phyloP scores from a whole-genome alignment of 2,113 vertebrate species.

The Empidonax traillii region DNA sequence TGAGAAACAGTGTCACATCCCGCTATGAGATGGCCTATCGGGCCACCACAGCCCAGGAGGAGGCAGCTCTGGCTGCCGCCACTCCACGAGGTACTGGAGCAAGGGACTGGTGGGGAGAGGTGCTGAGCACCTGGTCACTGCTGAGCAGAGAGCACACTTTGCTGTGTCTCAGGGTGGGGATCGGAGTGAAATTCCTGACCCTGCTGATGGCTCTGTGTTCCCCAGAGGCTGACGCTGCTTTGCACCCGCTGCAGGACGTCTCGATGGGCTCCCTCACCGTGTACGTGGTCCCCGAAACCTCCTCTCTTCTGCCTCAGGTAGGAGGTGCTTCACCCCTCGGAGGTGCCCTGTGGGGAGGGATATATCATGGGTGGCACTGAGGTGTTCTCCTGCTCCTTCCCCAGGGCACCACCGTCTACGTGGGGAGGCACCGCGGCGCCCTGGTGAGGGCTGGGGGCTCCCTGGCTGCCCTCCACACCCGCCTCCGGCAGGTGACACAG shows the following conservation, averaged over 20 bases:
- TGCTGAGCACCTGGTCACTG: too few relatives aligned
- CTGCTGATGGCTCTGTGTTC: background rate
- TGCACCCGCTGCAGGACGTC: conserved; percentile 76
- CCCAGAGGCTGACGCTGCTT: conserved; percentile 81
- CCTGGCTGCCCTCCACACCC: conserved; percentile 65
- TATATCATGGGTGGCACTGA: rapidly evolving
- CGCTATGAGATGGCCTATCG: conserved; percentile 83
- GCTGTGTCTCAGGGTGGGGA: background rate
- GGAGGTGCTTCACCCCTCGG: rapidly evolving
- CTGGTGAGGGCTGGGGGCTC: conserved; percentile 66
- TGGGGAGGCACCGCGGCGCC: conserved; percentile 85
- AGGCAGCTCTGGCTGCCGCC: conserved; percentile 76
- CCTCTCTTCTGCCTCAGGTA: conserved; percentile 85
- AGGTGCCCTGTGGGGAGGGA: background rate
- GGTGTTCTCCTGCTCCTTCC: background rate
- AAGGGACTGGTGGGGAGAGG: background rate
- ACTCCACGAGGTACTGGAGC: conserved; percentile 72
- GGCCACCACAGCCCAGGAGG: conserved; percentile 81
- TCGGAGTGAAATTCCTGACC: background rate
- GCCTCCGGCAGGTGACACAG: conserved; percentile 76
- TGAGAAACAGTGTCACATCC: conserved; percentile 76
- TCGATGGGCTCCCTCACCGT: conserved; percentile 82
- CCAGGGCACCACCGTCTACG: conserved; percentile 79
- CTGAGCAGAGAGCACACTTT: background rate
- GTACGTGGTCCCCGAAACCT: conserved; percentile 83